phyloP scores from a whole-genome alignment of 2,797 vertebrate genomes.

The Spheniscus humboldti region DNA sequence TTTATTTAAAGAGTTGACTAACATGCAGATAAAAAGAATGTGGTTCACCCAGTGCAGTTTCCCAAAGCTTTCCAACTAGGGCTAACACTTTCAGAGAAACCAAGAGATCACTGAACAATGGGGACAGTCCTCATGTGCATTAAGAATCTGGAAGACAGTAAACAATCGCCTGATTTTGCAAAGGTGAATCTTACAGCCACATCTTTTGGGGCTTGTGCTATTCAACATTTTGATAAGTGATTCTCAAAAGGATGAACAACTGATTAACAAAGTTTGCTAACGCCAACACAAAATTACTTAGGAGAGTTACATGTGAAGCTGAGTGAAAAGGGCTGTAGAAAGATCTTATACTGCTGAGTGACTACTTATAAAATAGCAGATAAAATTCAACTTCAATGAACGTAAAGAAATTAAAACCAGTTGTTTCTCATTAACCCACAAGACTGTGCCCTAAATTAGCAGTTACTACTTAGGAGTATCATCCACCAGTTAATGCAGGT shows the following conservation, averaged over 20 bases:
- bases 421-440: background rate
- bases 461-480: background rate
- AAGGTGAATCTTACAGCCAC: background rate
- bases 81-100: background rate
- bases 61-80: background rate
- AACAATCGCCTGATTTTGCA: background rate
- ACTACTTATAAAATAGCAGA: background rate
- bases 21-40: background rate
- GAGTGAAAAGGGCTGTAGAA: background rate
- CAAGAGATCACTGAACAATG: background rate
- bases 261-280: background rate
- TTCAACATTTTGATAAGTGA: background rate
- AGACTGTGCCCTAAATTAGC: background rate
- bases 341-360: background rate
- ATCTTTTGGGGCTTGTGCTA: background rate
- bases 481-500: background rate
- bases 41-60: background rate
- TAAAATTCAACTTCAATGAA: background rate
- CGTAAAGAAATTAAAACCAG: background rate
- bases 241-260: background rate
- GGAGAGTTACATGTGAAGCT: background rate
- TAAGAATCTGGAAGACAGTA: background rate
- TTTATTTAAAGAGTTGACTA: background rate
- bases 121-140: accelerated
- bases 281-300: background rate